Conservation (phyloP, 2,888 invertebrate species). For the Synanthedon tipuliformis region DNA sequence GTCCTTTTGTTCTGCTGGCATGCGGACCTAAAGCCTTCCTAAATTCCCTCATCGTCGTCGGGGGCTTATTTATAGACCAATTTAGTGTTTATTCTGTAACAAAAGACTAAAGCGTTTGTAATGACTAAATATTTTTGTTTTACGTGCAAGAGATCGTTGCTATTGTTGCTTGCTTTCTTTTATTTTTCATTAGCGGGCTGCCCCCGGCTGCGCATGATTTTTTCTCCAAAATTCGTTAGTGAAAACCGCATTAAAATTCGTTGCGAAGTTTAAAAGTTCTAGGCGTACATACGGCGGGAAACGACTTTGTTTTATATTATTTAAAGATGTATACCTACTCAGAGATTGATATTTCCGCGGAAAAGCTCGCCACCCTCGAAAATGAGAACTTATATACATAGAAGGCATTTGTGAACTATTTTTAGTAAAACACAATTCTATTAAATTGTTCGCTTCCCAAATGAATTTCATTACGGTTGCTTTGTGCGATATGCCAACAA, state of each 20-base stretch:
- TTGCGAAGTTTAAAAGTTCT: too few species aligned
- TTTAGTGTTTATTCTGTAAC: constrained; percentile 23
- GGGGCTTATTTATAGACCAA: constrained; percentile 29
- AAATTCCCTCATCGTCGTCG: constrained; percentile 32
- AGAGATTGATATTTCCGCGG: not conserved
- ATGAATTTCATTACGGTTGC: constrained; percentile 21
- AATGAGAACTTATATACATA: not conserved
- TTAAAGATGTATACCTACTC: not conserved
- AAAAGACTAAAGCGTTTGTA: not conserved
- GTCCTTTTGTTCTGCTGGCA: constrained; percentile 48
- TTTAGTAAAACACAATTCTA: not conserved
- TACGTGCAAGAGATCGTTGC: not conserved
- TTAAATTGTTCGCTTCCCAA: not conserved
- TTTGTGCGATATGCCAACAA: constrained; percentile 33
- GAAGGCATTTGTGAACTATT: not conserved
- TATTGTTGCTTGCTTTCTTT: not conserved
- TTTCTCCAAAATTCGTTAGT: too few species aligned
- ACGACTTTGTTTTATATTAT: too few species aligned
- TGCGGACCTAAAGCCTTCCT: constrained; percentile 36
- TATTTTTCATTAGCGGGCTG: not conserved
- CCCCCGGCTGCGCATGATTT: too few species aligned
- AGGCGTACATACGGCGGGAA: too few species aligned
- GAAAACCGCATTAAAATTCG: too few species aligned
- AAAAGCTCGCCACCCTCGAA: not conserved
- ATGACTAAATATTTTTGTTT: not conserved